Conservation (phyloP, 2,888 invertebrate genomes). For the Palloptera scutellata region DNA sequence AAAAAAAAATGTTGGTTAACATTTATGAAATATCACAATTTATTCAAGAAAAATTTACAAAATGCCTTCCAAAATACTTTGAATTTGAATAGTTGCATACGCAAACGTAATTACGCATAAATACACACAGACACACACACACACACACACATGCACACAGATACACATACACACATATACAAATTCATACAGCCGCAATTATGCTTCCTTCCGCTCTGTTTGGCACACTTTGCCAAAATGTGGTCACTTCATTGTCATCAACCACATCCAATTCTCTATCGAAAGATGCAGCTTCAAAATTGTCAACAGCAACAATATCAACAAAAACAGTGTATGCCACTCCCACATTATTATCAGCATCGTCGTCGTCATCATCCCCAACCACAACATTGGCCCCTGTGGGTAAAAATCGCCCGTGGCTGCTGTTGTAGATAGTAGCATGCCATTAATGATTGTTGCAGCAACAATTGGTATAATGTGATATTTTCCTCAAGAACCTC, state of each 20-base stretch:
- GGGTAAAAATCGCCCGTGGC: not conserved
- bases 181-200: constrained; percentile 16
- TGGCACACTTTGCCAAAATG: too few species aligned
- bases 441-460: too few species aligned
- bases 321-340: constrained; percentile 20
- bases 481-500: too few species aligned
- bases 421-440: not conserved
- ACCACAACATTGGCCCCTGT: not conserved
- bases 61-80: too few species aligned
- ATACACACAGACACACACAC: not conserved
- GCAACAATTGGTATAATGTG: too few species aligned
- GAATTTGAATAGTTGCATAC: too few species aligned
- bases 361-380: not conserved
- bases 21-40: not conserved
- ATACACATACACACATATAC: constrained; percentile 3
- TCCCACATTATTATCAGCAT: not conserved
- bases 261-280: too few species aligned
- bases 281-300: too few species aligned
- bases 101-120: too few species aligned
- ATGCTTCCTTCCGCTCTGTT: too few species aligned
- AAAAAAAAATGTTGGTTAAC: constrained; percentile 33
- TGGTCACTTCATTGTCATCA: too few species aligned
- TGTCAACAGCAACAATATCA: constrained; percentile 23
- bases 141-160: not conserved
- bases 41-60: too few species aligned